These are phyloP conservation scores for Morbakka virulenta DNA, from an alignment of 30 jellyfish, hydroid and myxozoan species.

Conservation along the genomic window DNA sequence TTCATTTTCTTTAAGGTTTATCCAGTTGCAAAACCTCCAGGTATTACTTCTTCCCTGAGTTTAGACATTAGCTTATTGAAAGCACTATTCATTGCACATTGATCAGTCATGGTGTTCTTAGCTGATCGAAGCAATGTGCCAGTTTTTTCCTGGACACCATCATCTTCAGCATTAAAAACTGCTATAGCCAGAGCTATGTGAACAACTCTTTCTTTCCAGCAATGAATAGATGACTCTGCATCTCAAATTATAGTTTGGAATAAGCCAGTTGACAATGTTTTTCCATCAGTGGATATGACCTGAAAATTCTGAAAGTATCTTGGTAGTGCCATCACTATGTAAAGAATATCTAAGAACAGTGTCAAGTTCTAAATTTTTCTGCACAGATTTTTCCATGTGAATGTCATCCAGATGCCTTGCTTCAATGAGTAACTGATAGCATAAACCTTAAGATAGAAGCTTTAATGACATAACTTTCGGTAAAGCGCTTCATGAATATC, in stretches of 20 bases:
- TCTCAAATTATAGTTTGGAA: constrained; percentile 26
- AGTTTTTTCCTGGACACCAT: not conserved
- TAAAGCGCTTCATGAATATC: not conserved
- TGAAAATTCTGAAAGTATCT: constrained; percentile 45
- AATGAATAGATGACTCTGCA: constrained; percentile 19
- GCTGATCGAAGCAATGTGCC: not conserved
- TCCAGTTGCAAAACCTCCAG: constrained; percentile 1
- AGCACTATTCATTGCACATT: constrained; percentile 10
- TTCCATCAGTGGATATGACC: constrained; percentile 6
- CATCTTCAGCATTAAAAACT: not conserved
- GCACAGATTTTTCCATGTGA: constrained; percentile 7
- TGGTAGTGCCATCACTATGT: constrained; percentile 45
- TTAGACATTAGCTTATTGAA: not conserved
- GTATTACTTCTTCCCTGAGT: constrained; percentile 16
- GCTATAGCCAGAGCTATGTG: constrained; percentile 14
- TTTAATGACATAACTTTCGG: constrained; percentile 1
- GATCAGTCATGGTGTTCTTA: constrained; percentile 27
- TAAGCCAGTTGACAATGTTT: constrained; percentile 8
- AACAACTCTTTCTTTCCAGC: constrained; percentile 22
- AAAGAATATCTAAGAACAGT: not conserved
- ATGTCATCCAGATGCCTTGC: too few species aligned
- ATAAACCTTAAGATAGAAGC: constrained; percentile 29
- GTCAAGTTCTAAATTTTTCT: not conserved
- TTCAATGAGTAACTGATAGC: not conserved
- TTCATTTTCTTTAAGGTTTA: not conserved